Evolutionary conservation across 2,113 vertebrate species (phyloP).

Genomic region (Oncorhynchus keta): DNA sequence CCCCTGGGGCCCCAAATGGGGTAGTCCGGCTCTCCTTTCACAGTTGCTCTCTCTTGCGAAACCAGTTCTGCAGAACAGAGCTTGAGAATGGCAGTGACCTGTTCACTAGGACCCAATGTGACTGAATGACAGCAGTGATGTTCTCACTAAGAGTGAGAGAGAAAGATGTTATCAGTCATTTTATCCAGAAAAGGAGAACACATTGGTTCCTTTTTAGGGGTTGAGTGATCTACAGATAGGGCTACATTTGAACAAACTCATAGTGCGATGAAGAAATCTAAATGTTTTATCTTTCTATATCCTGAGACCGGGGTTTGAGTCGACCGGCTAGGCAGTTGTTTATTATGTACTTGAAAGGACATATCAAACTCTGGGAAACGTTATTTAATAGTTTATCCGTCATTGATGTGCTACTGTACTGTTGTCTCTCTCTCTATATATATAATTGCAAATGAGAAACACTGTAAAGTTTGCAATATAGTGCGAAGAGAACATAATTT

Average conservation of each 20-base stretch:
- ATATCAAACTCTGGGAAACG: neutral
- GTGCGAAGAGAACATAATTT: no score
- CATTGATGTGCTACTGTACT: neutral
- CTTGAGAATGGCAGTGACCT: no score
- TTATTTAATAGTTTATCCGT: neutral
- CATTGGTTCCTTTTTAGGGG: conserved; percentile 52
- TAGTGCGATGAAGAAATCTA: neutral
- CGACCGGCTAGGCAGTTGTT: neutral
- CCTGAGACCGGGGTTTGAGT: neutral
- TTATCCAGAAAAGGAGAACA: conserved; percentile 64
- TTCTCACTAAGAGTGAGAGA: conserved; percentile 46
- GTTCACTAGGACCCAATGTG: no score
- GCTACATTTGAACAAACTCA: neutral
- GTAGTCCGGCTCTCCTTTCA: no score
- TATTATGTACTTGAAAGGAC: neutral
- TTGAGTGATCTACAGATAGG: conserved; percentile 14
- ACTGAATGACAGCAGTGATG: no score
- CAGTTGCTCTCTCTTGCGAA: no score
- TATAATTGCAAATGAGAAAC: no score
- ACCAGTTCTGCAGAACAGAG: no score
- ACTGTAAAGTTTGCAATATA: no score
- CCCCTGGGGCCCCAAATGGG: no score
- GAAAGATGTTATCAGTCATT: conserved; percentile 55
- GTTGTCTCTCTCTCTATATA: no score
- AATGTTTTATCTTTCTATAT: neutral